Evolutionary conservation across 1,140 invertebrate genomes (phyloP).

Genomic region (Hirudo medicinalis): DNA sequence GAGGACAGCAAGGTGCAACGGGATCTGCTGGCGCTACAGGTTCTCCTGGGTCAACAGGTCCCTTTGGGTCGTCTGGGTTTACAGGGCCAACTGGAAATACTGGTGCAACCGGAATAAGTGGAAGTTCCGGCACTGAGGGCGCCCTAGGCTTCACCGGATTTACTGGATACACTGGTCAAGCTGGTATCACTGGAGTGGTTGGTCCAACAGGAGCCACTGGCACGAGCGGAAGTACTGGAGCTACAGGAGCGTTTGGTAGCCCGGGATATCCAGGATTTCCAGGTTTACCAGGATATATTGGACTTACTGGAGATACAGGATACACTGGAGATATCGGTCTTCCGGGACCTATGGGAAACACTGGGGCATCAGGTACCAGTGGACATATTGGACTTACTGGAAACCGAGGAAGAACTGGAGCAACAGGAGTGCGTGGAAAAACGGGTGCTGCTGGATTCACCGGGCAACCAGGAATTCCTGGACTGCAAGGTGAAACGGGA

Average conservation of each 20-base stretch:
- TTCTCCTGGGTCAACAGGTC: neutral
- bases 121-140: neutral
- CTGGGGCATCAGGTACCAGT: neutral
- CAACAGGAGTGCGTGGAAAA: neutral
- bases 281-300: neutral
- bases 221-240: neutral
- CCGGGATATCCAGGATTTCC: neutral
- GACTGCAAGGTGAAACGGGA: slow-evolving; percentile 11
- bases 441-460: slow-evolving; percentile 10
- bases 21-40: slow-evolving; percentile 1
- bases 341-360: neutral
- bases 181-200: neutral
- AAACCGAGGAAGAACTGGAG: neutral
- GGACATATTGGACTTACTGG: slow-evolving; percentile 2
- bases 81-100: slow-evolving; percentile 14
- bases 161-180: slow-evolving; percentile 8
- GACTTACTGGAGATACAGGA: slow-evolving; percentile 7
- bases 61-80: slow-evolving; percentile 6
- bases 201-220: slow-evolving; percentile 17
- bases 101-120: neutral
- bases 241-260: slow-evolving; percentile 2
- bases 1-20: slow-evolving; percentile 16
- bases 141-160: neutral
- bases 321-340: neutral
- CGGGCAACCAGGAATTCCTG: slow-evolving; percentile 18